Evolutionary conservation across 2,113 vertebrate species (phyloP), one percentile per base, ranked within the genome.

Genomic region (Vanacampus margaritifer): DNA sequence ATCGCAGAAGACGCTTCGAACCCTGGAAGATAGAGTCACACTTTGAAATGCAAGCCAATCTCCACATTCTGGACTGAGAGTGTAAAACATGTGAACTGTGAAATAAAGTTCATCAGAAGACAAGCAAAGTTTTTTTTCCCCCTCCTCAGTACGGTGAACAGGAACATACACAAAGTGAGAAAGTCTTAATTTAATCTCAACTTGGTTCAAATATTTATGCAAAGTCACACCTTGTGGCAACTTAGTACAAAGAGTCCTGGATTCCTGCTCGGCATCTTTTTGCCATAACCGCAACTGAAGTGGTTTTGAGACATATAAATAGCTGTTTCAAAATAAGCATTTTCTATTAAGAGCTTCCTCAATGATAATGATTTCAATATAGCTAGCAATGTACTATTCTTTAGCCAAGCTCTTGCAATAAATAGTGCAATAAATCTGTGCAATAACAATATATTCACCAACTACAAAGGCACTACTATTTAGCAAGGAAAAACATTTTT

Each of bases 1-100:
- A 93, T 71, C 93, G 86, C 26, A 93, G 84, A 57, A 93, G 89
- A 66, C 93, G 89, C 73, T 93, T 93, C 6, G 93, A 93, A 57
- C 91, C 92, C 93, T 93, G 80, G 5, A 75, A 67, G 48, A 65
- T 32, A 71, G 64, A 73, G 64, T 54, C 35, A 67, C 68, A 71
- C 2, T 57, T 69, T 63, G 6, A 62, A 16, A 75, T 6, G 9
- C 50, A 28, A 58, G 32, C 43, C 64, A 54, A 51, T 43, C 23
- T 57, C 14, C 26, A 39, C 17, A 35, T 36, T 32, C 5, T 50
- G 19, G 12, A 21, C 50, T 36, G 7, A 26, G 41, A 19, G 2
- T 45, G 24, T 32, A 6, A 14, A 39, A 63, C 13, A 61, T 61
- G 21, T n/a, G 19, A 51, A 36, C 32, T 37, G 35, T 59, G 32